A percentile compares a stretch with the other conserved stretches of the same genome.
Evolutionary conservation across 1,140 invertebrate species (phyloP).

Genomic region (Idris sp.): DNA sequence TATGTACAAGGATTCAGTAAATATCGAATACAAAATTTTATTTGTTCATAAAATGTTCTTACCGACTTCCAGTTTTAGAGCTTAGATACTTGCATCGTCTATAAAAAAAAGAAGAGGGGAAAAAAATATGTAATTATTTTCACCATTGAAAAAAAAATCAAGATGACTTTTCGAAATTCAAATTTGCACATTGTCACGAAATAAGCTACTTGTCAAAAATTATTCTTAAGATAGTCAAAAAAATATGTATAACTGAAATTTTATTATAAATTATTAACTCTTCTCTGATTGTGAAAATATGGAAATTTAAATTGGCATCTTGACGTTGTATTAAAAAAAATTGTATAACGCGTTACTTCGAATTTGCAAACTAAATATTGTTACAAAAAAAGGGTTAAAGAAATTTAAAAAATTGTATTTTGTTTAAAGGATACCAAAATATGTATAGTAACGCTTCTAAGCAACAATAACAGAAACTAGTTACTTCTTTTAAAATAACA

Average conservation of each 20-base stretch:
- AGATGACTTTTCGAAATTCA: constrained; percentile 2
- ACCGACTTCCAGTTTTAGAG: not conserved
- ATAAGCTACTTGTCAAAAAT: no score
- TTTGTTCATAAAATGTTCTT: constrained; percentile 6
- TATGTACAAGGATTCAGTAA: constrained; percentile 57
- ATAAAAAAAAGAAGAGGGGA: no score
- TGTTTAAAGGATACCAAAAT: no score
- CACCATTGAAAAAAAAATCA: not conserved
- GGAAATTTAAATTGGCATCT: no score
- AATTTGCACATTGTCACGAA: no score
- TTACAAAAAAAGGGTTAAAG: not conserved
- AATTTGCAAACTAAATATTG: not conserved
- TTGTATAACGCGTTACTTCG: constrained; percentile 13
- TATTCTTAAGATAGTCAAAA: no score
- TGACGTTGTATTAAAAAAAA: no score
- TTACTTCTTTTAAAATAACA: constrained; percentile 10
- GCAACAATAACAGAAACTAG: constrained; percentile 8
- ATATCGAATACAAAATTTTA: not conserved
- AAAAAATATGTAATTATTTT: constrained; percentile 6
- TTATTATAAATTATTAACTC: no score
- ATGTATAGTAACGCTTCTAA: not conserved
- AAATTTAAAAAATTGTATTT: constrained; percentile 1
- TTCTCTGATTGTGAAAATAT: no score
- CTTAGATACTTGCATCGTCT: constrained; percentile 25
- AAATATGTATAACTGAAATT: no score